Evolutionary conservation across 2,113 vertebrate species (phyloP).

Genomic region (Ia io): DNA sequence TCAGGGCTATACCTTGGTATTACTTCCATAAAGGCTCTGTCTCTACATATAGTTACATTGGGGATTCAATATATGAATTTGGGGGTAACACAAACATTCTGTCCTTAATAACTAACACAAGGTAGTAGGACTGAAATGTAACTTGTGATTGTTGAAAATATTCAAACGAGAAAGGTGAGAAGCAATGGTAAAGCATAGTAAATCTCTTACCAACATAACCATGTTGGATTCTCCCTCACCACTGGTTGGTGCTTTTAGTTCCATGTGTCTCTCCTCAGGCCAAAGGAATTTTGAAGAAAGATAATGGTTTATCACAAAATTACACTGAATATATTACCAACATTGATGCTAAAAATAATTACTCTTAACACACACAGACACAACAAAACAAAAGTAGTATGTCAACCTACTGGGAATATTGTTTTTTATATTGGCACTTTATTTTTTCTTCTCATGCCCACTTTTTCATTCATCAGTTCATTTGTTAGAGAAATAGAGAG

Average conservation of each 20-base stretch:
- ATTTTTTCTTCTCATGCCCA: neutral
- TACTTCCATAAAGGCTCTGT: neutral
- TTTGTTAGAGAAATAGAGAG: neutral
- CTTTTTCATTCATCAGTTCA: neutral
- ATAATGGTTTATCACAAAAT: neutral
- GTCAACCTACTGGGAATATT: neutral
- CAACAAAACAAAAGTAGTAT: neutral
- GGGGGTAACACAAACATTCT: neutral
- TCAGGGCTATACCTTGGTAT: neutral
- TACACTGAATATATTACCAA: neutral
- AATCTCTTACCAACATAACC: neutral
- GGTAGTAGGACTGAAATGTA: neutral
- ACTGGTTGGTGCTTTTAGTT: neutral
- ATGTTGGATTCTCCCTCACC: neutral
- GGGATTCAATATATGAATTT: neutral
- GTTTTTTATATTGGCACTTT: neutral
- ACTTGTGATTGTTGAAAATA: neutral
- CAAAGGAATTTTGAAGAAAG: neutral
- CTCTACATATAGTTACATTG: neutral
- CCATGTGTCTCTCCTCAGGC: neutral
- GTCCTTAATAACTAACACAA: neutral
- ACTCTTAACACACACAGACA: neutral
- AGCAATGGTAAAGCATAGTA: neutral
- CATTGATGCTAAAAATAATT: neutral
- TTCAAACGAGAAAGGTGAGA: neutral